Evolutionary conservation across 2,888 invertebrate species (phyloP), one percentile per base, ranked within the genome.

Genomic region (Patella caerulea): DNA sequence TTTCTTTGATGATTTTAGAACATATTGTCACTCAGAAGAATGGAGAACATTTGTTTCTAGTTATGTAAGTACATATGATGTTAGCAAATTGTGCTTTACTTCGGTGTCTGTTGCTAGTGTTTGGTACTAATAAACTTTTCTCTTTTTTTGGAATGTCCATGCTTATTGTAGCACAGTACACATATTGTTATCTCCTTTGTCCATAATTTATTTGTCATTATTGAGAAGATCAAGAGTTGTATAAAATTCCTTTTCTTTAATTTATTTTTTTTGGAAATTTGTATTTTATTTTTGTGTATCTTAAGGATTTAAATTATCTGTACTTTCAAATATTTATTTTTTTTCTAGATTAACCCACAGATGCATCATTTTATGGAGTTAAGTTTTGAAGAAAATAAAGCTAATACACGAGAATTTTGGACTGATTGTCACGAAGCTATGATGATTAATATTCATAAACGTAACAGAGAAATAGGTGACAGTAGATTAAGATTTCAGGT

Each of bases 1-100:
- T 0, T 94, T 94, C 89, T 94, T 93, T 86, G 94, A 94, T 82
- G 93, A 94, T 85, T 94, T 94, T 85, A 93, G 93, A 88, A 92
- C 91, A 83, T 94, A 93, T 86, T 93, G 93, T 83, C 92, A 92
- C 4, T 92, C 92, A 72, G 92, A 93, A 75, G 93, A 94, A 83
- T 94, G 94, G 94, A 91, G 78, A 17, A 78, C 52, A 15, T 92
- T 91, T 82, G 88, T 92, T 74, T 80, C 86, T n/a, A 89, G 86
- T 79, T 89, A 90, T 83, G 91, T 91, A 81, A 85, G 88, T 83
- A 45, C 9, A 45, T 9, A 45, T 9, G 45, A 45, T 45, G 45
- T 45, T 45, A 45, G 7, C 0, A 34, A 34, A 34, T 34, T 34
- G 3, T 5, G 34, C 34, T 34, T 34, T 34, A 34, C 34, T 34